These are phyloP conservation scores for Champsocephalus gunnari DNA, from an alignment of 2,797 vertebrate genomes.

Conservation along the genomic window DNA sequence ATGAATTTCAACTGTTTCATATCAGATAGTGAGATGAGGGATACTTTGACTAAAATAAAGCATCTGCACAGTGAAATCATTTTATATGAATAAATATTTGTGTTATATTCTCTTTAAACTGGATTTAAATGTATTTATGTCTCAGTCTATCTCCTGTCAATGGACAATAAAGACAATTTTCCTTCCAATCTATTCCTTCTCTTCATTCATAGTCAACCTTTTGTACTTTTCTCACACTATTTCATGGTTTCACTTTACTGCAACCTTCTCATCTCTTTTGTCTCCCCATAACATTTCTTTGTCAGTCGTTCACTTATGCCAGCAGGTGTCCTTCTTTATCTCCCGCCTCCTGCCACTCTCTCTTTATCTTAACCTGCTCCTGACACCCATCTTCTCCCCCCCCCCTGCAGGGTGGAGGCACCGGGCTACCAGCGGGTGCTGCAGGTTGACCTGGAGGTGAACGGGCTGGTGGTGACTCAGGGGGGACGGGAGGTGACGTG, in stretches of 20 bases:
- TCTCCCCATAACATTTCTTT: constrained; percentile 21
- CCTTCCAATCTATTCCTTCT: neutral
- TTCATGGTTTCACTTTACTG: constrained; percentile 6
- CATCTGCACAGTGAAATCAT: neutral
- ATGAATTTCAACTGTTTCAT: constrained; percentile 30
- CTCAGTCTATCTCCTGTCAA: constrained; percentile 14
- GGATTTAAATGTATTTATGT: constrained; percentile 30
- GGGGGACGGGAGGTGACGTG: constrained; percentile 91
- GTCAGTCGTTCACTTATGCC: constrained; percentile 22
- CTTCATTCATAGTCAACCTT: neutral
- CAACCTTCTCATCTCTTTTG: constrained; percentile 17
- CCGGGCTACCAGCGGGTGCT: constrained; percentile 88
- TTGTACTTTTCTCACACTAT: constrained; percentile 5
- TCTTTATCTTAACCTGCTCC: constrained; percentile 52
- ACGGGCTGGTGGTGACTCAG: constrained; percentile 88
- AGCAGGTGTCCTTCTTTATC: constrained; percentile 10
- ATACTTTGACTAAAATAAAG: constrained; percentile 1
- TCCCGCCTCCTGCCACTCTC: neutral
- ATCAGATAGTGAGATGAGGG: constrained; percentile 44
- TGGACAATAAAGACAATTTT: constrained; percentile 13
- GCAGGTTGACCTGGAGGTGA: constrained; percentile 92
- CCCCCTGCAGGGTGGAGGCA: constrained; percentile 81
- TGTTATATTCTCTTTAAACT: constrained; percentile 1
- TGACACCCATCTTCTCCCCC: constrained; percentile 42
- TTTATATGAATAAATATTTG: neutral